Percentiles rank a stretch among this genome's conserved stretches.
Conservation (phyloP, 2,888 invertebrate species). For the Drosophila heteroneura region DNA sequence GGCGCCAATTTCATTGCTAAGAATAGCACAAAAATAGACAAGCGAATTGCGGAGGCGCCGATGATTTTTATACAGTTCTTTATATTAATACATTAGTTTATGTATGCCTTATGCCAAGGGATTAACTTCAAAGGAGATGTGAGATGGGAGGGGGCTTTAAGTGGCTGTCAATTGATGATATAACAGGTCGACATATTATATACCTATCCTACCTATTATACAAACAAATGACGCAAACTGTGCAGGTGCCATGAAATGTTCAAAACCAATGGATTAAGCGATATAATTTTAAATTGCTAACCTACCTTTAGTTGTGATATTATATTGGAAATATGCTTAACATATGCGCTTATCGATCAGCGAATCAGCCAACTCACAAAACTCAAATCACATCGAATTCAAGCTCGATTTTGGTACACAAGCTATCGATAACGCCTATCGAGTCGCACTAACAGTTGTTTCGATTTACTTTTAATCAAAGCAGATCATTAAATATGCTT, state of each 20-base stretch:
- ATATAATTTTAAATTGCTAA: not conserved
- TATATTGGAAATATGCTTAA: not conserved
- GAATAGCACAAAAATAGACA: constrained; percentile 35
- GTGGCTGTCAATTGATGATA: constrained; percentile 68
- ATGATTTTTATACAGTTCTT: constrained; percentile 18
- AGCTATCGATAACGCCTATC: not conserved
- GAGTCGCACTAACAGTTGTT: not conserved
- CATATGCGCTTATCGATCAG: not conserved
- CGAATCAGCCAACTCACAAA: no score
- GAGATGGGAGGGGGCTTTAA: constrained; percentile 3
- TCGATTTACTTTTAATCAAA: not conserved
- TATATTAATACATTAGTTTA: constrained; percentile 32
- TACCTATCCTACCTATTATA: constrained; percentile 28
- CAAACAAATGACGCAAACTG: constrained; percentile 66
- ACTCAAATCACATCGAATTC: no score
- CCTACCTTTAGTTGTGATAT: not conserved
- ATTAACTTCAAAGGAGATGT: constrained; percentile 22
- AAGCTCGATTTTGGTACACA: no score
- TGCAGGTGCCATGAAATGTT: not conserved
- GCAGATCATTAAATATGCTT: not conserved
- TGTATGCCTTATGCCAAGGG: constrained; percentile 21
- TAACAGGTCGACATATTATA: constrained; percentile 34
- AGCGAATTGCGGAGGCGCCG: constrained; percentile 22
- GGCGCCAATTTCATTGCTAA: constrained; percentile 51
- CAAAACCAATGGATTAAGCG: constrained; percentile 11